phyloP scores from a whole-genome alignment of 2,113 vertebrate species.

The Ciconia stormi region DNA sequence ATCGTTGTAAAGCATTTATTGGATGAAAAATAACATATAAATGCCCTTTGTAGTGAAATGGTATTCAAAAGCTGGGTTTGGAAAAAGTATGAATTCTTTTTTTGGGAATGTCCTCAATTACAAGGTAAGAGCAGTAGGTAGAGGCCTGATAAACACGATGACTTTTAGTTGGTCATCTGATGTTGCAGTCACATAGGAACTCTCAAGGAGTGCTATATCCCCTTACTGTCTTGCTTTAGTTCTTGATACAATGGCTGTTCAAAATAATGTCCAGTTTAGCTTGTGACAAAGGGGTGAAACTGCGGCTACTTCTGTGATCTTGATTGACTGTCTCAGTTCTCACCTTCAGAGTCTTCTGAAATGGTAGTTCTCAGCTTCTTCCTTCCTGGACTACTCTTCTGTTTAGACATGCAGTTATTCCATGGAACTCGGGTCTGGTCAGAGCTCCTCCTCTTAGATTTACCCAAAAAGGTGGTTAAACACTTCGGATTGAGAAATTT shows the following conservation, averaged over 20 bases:
- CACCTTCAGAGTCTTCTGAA: not conserved
- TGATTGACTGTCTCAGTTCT: not conserved
- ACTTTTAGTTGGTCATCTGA: not conserved
- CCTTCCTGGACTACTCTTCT: not conserved
- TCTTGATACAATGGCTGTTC: not conserved
- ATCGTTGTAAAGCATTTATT: not conserved
- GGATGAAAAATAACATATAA: not conserved
- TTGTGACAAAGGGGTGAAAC: not conserved
- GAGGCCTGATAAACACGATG: not conserved
- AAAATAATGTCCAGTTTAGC: not conserved
- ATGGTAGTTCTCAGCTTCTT: not conserved
- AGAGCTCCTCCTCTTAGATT: not conserved
- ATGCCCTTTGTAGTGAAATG: not conserved
- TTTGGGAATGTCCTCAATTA: not conserved
- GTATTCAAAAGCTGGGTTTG: not conserved
- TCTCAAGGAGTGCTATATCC: not conserved
- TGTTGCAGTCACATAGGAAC: not conserved
- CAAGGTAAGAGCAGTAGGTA: not conserved
- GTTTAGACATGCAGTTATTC: not conserved
- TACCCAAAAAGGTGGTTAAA: not conserved
- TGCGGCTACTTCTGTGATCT: not conserved
- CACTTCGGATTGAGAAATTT: not conserved
- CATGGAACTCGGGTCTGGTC: not conserved
- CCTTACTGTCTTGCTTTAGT: not conserved
- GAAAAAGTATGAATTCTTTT: not conserved